Evolutionary conservation across 2,888 invertebrate species (phyloP).

Genomic region (Ornithoptera priamus): DNA sequence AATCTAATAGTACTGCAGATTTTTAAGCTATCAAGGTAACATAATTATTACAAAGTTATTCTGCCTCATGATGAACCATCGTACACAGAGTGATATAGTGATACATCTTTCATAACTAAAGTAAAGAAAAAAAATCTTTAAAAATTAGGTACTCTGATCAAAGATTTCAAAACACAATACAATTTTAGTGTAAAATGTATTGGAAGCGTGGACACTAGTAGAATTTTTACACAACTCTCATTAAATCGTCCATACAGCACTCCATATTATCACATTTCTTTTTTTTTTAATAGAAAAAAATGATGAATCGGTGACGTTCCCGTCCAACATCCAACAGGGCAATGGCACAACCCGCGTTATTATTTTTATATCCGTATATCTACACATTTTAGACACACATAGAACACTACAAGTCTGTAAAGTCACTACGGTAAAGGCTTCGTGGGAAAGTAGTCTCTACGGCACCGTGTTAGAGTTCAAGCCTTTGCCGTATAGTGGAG

Average conservation of each 20-base stretch:
- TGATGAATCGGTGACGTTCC: slow-evolving; percentile 37
- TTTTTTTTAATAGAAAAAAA: slow-evolving; percentile 43
- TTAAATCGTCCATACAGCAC: slow-evolving; percentile 27
- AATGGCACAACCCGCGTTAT: slow-evolving; percentile 63
- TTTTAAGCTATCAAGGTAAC: neutral
- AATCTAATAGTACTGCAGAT: neutral
- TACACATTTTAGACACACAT: slow-evolving; percentile 70
- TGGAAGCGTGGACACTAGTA: slow-evolving; percentile 21
- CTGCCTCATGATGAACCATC: too few relatives aligned
- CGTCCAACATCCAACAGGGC: slow-evolving; percentile 48
- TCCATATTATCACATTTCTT: slow-evolving; percentile 32
- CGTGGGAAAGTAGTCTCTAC: slow-evolving; percentile 50
- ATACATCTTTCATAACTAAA: too few relatives aligned
- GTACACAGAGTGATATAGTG: too few relatives aligned
- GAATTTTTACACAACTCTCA: slow-evolving; percentile 13
- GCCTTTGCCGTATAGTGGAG: slow-evolving; percentile 52
- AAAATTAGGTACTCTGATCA: neutral
- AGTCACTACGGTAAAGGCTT: slow-evolving; percentile 61
- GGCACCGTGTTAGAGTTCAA: slow-evolving; percentile 57
- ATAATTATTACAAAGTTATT: neutral
- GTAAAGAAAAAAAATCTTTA: too few relatives aligned
- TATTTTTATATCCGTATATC: slow-evolving; percentile 48
- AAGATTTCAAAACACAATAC: neutral
- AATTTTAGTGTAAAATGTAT: slow-evolving; percentile 4
- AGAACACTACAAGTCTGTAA: slow-evolving; percentile 65